These are phyloP conservation scores for Drosophila pseudoananassae DNA, from an alignment of 1,140 invertebrate genomes.

Conservation along the genomic window DNA sequence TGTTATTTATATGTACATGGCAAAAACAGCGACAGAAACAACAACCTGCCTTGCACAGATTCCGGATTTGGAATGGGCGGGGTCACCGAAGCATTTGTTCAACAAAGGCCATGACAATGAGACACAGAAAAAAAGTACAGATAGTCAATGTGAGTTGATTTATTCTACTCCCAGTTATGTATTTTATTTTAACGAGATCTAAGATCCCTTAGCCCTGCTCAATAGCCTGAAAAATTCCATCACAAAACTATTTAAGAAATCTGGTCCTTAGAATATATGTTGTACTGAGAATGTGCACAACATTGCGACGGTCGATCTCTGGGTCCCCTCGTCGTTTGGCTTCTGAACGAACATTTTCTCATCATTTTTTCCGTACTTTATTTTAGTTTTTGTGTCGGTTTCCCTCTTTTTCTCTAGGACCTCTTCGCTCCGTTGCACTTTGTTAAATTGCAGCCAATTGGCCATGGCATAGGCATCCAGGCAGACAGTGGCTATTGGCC, in stretches of 20 bases:
- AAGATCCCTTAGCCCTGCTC: neutral
- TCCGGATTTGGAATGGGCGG: slow-evolving; percentile 22
- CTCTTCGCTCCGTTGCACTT: slow-evolving; percentile 73
- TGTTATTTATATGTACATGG: slow-evolving; percentile 45
- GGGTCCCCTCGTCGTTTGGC: slow-evolving; percentile 8
- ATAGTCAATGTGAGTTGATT: neutral
- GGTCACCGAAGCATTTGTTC: slow-evolving; percentile 29
- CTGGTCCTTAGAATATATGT: slow-evolving; percentile 25
- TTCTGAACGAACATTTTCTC: slow-evolving; percentile 36
- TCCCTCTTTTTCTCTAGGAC: slow-evolving; percentile 38
- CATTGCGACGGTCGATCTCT: slow-evolving; percentile 9
- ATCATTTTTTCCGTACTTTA: slow-evolving; percentile 36
- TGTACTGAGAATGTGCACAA: slow-evolving; percentile 23
- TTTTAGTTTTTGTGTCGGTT: slow-evolving; percentile 34
- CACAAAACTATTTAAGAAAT: slow-evolving; percentile 41
- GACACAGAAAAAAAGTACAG: neutral
- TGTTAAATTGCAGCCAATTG: slow-evolving; percentile 83
- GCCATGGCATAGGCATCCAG: slow-evolving; percentile 60
- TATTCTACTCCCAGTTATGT: neutral
- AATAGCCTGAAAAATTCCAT: slow-evolving; percentile 16
- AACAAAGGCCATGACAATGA: slow-evolving; percentile 28
- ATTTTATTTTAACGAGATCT: neutral
- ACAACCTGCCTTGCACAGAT: slow-evolving; percentile 17
- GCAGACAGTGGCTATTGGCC: slow-evolving; percentile 9
- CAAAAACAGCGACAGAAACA: slow-evolving; percentile 35